Evolutionary conservation across 2,888 invertebrate species (phyloP).

Genomic region (Drosophila monieri): DNA sequence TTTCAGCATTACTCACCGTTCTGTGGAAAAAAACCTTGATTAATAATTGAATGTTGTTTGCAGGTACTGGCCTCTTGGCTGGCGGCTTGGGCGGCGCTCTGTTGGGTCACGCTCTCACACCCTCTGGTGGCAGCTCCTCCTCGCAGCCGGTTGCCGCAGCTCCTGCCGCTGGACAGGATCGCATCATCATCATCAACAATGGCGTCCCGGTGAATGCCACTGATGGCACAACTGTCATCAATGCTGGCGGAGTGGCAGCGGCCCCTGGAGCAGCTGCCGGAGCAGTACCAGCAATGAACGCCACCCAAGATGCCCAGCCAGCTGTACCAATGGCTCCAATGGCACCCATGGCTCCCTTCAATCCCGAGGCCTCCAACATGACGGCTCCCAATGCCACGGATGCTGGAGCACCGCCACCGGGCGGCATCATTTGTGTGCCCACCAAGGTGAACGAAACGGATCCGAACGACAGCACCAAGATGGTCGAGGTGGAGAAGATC

Average conservation of each 20-base stretch:
- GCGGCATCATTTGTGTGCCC: conserved; percentile 82
- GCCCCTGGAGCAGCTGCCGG: conserved; percentile 26
- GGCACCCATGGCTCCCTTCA: conserved; percentile 53
- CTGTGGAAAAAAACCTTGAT: conserved; percentile 1
- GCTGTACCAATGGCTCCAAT: conserved; percentile 33
- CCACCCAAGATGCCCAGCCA: conserved; percentile 49
- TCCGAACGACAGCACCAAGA: conserved; percentile 81
- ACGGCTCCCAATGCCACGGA: conserved; percentile 50
- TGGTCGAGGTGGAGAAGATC: conserved; percentile 80
- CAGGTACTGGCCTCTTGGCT: conserved; percentile 82
- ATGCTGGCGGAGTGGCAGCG: conserved; percentile 44
- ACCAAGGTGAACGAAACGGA: conserved; percentile 82
- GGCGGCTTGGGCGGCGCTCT: conserved; percentile 83
- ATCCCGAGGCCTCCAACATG: conserved; percentile 51
- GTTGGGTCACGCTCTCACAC: conserved; percentile 81
- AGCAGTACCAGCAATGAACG: conserved; percentile 42
- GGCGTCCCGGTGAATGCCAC: conserved; percentile 75
- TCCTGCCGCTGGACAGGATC: conserved; percentile 71
- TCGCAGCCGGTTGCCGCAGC: conserved; percentile 67
- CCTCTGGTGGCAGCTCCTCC: conserved; percentile 71
- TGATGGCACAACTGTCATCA: conserved; percentile 64
- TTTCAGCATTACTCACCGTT: neutral
- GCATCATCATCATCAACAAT: conserved; percentile 83
- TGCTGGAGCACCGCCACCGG: conserved; percentile 58
- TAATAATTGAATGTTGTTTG: neutral